These are phyloP conservation scores for Coranthus polyacanthus DNA, from an alignment of 2,797 vertebrate species.

Conservation along the genomic window DNA sequence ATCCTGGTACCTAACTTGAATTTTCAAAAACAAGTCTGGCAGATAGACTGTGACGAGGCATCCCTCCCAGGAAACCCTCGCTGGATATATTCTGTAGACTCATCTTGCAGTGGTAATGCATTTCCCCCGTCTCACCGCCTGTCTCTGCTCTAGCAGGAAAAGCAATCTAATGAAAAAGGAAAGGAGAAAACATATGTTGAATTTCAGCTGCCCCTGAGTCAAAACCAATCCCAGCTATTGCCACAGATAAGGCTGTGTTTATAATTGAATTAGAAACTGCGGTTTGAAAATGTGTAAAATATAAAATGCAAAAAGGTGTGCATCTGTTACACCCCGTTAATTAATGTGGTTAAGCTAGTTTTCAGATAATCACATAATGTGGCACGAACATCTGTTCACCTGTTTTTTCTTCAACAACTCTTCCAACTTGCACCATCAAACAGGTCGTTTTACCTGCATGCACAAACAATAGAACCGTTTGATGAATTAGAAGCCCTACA, in stretches of 20 bases:
- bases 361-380: constrained; percentile 3
- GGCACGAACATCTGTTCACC: background rate
- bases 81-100: constrained; percentile 44
- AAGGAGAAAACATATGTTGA: constrained; percentile 41
- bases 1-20: constrained; percentile 31
- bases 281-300: constrained; percentile 12
- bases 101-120: constrained; percentile 50
- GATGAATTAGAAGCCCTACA: too few relatives aligned
- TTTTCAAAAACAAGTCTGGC: constrained; percentile 51
- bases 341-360: background rate
- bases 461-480: too few relatives aligned
- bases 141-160: constrained; percentile 33
- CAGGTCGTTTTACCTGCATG: too few relatives aligned
- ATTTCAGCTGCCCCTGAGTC: constrained; percentile 43
- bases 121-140: constrained; percentile 33
- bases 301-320: background rate
- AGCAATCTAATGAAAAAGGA: constrained; percentile 48
- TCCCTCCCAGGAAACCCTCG: constrained; percentile 36
- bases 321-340: background rate
- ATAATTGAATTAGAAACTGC: constrained; percentile 40
- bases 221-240: constrained; percentile 42
- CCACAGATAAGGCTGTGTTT: constrained; percentile 33
- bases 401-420: too few relatives aligned
- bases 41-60: constrained; percentile 34
- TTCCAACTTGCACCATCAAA: background rate